Conservation (phyloP, 2,888 invertebrate species). For the Synanthedon vespiformis region DNA sequence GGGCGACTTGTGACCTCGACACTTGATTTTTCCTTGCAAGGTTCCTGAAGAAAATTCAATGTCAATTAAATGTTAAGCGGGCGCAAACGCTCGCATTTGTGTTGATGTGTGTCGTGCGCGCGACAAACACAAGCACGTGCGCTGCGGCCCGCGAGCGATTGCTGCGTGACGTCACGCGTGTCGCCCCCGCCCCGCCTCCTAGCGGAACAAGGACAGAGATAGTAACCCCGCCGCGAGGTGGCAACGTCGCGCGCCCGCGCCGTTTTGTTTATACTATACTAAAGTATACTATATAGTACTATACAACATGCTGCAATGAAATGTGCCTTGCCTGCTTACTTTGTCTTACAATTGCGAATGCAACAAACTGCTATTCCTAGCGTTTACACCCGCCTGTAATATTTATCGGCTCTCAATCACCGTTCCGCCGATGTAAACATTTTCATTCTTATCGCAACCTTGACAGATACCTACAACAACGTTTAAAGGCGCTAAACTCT, state of each 20-base stretch:
- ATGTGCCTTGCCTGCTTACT: conserved; percentile 11
- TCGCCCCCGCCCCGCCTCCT: conserved; percentile 48
- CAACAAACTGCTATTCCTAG: conserved; percentile 47
- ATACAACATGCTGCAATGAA: too few relatives aligned
- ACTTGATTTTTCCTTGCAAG: conserved; percentile 4
- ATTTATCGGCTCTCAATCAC: conserved; percentile 30
- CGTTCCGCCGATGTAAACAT: conserved; percentile 26
- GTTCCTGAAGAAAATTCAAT: conserved; percentile 28
- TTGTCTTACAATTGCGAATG: conserved; percentile 64
- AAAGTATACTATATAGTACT: too few relatives aligned
- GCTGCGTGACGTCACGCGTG: conserved; percentile 46
- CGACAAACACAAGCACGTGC: conserved; percentile 68
- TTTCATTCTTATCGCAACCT: conserved; percentile 43
- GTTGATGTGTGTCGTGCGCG: conserved; percentile 43
- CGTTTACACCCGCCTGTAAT: conserved; percentile 36
- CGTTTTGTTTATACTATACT: conserved; percentile 43
- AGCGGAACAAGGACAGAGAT: conserved; percentile 31
- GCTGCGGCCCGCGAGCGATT: conserved; percentile 26
- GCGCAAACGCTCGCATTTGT: conserved; percentile 24
- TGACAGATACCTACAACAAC: conserved; percentile 12
- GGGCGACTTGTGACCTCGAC: conserved; percentile 6
- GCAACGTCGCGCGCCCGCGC: conserved; percentile 48
- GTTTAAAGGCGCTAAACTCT: too few relatives aligned
- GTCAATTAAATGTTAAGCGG: conserved; percentile 34
- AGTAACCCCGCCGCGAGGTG: conserved; percentile 25